Evolutionary conservation across 1,140 invertebrate species (phyloP).

Genomic region (fruit fly (Drosophila melanogaster)): Release_6_plus_ISO1_MT NT_037436.4:21327501-21328000

Average conservation of each 20-base stretch:
- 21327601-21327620: conserved; percentile 48
- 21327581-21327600: conserved; percentile 60
- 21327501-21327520: conserved; percentile 17
- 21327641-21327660: conserved; percentile 74
- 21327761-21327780: conserved; percentile 84
- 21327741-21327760: conserved; percentile 79
- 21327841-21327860: conserved; percentile 78
- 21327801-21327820: conserved; percentile 81
- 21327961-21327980: conserved; percentile 35
- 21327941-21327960: conserved; percentile 57
- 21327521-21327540: conserved; percentile 45
- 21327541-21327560: conserved; percentile 36
- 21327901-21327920: conserved; percentile 70
- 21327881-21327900: conserved; percentile 75
- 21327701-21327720: conserved; percentile 45
- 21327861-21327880: conserved; percentile 75
- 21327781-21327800: conserved; percentile 76
- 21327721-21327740: conserved; percentile 53
- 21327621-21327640: conserved; percentile 70
- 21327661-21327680: conserved; percentile 65
- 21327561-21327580: conserved; percentile 51
- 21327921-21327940: conserved; percentile 68
- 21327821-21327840: conserved; percentile 74
- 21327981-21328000: conserved; percentile 15
- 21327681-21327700: conserved; percentile 53